Percentiles rank a stretch among this genome's conserved stretches.
Conservation (phyloP, 2,797 vertebrate genomes). For the Echiichthys vipera region DNA sequence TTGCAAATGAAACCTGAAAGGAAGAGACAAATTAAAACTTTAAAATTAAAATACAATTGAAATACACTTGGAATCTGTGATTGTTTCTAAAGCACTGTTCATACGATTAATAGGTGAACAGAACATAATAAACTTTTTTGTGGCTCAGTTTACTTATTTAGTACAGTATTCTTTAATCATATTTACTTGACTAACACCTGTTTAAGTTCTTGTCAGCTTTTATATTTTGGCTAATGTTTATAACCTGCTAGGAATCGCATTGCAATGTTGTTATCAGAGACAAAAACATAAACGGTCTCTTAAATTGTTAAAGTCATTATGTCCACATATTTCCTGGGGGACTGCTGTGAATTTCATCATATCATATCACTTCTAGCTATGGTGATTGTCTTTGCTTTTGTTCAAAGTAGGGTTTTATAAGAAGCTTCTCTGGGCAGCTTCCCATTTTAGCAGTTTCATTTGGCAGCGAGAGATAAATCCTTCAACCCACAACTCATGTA, state of each 20-base stretch:
- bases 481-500: slow-evolving; percentile 12
- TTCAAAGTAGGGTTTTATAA: not conserved
- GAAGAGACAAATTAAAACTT: not conserved
- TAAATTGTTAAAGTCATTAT: not conserved
- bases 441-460: slow-evolving; percentile 14
- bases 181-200: no score
- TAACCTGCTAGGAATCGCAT: not conserved
- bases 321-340: not conserved
- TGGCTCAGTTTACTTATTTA: no score
- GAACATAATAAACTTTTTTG: no score
- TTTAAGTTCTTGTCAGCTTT: no score
- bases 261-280: not conserved
- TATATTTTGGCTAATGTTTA: no score
- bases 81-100: not conserved
- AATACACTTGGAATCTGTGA: not conserved
- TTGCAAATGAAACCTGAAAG: not conserved
- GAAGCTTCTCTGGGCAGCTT: slow-evolving; percentile 11
- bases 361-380: not conserved
- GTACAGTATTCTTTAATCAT: no score
- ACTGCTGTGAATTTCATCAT: not conserved
- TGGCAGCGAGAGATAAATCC: slow-evolving; percentile 16
- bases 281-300: not conserved
- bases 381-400: not conserved
- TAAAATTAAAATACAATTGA: not conserved
- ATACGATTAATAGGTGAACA: not conserved